Evolutionary conservation across 2,888 invertebrate genomes (phyloP), one percentile per base, ranked within the genome.

Genomic region (Empis stercorea): DNA sequence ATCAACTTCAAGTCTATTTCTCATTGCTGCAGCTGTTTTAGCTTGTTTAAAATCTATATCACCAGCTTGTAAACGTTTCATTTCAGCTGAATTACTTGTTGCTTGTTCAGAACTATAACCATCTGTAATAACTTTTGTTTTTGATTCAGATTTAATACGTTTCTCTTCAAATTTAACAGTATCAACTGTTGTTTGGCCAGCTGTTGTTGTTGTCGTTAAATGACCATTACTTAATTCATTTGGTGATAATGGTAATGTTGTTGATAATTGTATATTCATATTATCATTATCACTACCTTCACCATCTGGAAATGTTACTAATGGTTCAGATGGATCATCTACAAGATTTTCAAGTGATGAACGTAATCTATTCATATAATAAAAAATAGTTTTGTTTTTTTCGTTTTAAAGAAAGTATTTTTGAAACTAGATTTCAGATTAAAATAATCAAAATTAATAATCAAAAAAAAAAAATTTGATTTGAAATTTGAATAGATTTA

Each of bases 131-230:
- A 87, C 84, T 66, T 87, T 82, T 1, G 86, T 84, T 57, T 80
- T 80, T 30, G 79, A 79, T 49, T 85, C 82, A 46, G 85, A 85
- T 52, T 84, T 84, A 66, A 81, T 81, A 56, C 84, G 79, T 61
- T 87, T 87, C 66, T 88, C 84, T 66, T 88, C 86, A 63, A 84
- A 87, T 65, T 87, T 87, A 54, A 87, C 72, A 48, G 83, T 83
- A 62, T 59, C 57, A 59, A 58, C 49, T 61, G 61, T 39, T 63
- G 48, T 0, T 27, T 27, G 23, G 62, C 60, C 57, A 59, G 58
- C 48, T 61, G 61, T 40, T 63, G 48, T 0, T 1, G 39, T 64
- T 60, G 65, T 57, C 57, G 68, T 56, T 61, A 64, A 49, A 61
- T 67, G 60, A 50, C 72, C 61, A 63, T 66, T 70, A 53, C 76